A percentile compares a stretch with the other conserved stretches of the same genome.
These are phyloP conservation scores for Emys orbicularis DNA, from an alignment of 2,797 vertebrate species.

Conservation along the genomic window DNA sequence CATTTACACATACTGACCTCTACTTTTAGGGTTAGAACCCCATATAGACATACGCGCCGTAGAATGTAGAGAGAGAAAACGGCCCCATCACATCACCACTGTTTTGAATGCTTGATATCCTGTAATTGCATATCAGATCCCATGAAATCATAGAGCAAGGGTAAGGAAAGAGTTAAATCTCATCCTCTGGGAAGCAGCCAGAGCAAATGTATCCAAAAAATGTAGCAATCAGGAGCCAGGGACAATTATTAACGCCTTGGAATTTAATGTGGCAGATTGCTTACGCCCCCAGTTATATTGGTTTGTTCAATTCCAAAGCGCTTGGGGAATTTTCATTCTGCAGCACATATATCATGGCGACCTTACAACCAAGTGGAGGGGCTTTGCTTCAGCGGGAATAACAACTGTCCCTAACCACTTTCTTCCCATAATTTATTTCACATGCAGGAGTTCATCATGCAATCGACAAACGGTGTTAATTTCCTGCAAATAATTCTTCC, in stretches of 20 bases:
- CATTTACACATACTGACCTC: not conserved
- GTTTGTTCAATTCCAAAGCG: conserved; percentile 63
- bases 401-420: conserved; percentile 69
- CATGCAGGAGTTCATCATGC: conserved; percentile 76
- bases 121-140: not conserved
- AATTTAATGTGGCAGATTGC: conserved; percentile 50
- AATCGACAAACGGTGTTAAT: conserved; percentile 78
- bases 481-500: conserved; percentile 82
- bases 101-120: not conserved
- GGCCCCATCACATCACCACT: not conserved
- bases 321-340: conserved; percentile 60
- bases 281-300: conserved; percentile 37
- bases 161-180: conserved; percentile 51
- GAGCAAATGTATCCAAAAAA: not conserved
- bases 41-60: not conserved
- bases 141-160: not conserved
- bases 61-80: not conserved
- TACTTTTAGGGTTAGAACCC: not conserved
- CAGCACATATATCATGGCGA: conserved; percentile 67
- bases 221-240: conserved; percentile 38
- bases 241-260: conserved; percentile 62
- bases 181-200: not conserved
- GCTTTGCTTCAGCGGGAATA: conserved; percentile 72
- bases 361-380: conserved; percentile 72
- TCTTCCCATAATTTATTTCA: conserved; percentile 72